phyloP scores from a whole-genome alignment of 2,113 vertebrate species.

The Urocolius indicus region DNA sequence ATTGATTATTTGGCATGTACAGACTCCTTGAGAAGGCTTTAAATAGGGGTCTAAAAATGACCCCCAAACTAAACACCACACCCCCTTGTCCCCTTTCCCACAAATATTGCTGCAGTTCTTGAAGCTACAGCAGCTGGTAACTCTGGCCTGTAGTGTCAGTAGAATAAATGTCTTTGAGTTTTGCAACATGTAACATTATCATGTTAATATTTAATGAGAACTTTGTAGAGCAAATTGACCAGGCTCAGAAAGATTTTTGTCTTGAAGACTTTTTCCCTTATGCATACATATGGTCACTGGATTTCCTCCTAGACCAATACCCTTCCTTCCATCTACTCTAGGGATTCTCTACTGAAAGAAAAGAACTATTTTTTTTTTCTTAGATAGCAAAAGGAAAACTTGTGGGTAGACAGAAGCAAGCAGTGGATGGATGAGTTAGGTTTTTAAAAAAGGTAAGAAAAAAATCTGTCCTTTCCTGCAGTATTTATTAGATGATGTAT shows the following conservation, averaged over 20 bases:
- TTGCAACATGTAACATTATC: background rate
- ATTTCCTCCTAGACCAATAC: background rate
- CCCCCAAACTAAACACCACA: fast-evolving
- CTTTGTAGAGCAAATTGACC: background rate
- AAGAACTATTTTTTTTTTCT: too few species aligned
- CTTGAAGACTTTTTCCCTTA: background rate
- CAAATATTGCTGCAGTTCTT: background rate
- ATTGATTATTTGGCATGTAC: too few species aligned
- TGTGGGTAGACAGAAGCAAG: background rate
- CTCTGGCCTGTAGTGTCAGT: fast-evolving
- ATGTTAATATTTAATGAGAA: background rate
- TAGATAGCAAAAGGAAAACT: background rate
- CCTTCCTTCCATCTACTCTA: background rate
- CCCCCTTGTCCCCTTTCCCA: fast-evolving
- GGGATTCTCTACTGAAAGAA: background rate
- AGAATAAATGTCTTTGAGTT: background rate
- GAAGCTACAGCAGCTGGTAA: background rate
- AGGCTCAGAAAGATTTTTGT: background rate
- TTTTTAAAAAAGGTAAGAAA: background rate
- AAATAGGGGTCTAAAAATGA: background rate
- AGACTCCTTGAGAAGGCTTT: background rate
- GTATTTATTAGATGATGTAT: background rate
- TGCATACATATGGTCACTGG: fast-evolving
- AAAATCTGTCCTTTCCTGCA: background rate
- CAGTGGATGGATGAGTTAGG: background rate